These are phyloP conservation scores for Epizoanthus fatuus DNA, from an alignment of 92 coral and sea anemone species.

Conservation along the genomic window DNA sequence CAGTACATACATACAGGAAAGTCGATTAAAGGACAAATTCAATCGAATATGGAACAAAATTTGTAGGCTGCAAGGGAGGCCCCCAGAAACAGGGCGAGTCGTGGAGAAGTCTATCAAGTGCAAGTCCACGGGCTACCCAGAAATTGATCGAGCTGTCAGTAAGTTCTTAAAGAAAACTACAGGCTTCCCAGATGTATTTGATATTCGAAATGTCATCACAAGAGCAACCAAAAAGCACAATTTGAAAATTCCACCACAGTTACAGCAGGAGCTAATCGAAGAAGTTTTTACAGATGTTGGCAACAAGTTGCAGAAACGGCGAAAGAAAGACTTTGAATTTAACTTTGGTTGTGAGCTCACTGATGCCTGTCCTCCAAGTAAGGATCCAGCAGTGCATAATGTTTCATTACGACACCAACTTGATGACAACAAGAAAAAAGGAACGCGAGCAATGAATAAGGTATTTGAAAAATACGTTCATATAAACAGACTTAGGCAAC, in stretches of 20 bases:
- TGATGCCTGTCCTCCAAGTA: conserved; percentile 67
- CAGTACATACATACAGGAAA: conserved; percentile 89
- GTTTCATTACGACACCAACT: conserved; percentile 64
- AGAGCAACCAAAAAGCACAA: conserved; percentile 75
- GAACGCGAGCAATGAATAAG: conserved; percentile 76
- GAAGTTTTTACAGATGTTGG: conserved; percentile 93
- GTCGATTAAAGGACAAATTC: conserved; percentile 79
- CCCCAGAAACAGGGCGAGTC: conserved; percentile 92
- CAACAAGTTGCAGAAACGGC: conserved; percentile 87
- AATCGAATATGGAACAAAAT: conserved; percentile 88
- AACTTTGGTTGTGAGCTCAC: conserved; percentile 94
- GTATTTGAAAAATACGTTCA: conserved; percentile 84
- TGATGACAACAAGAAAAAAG: conserved; percentile 74
- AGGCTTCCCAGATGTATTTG: conserved; percentile 94
- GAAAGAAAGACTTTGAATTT: conserved; percentile 83
- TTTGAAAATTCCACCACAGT: conserved; percentile 76
- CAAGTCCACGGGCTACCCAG: conserved; percentile 74
- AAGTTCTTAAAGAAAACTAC: conserved; percentile 71
- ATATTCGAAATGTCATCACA: conserved; percentile 74
- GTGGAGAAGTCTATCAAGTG: conserved; percentile 76
- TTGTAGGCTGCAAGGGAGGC: conserved; percentile 83
- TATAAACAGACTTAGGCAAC: conserved; percentile 20
- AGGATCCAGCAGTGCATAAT: conserved; percentile 88
- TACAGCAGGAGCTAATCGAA: conserved; percentile 71
- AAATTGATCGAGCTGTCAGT: conserved; percentile 82